Evolutionary conservation across 2,113 vertebrate species (phyloP).

Genomic region (Potamarius usumacintae): DNA sequence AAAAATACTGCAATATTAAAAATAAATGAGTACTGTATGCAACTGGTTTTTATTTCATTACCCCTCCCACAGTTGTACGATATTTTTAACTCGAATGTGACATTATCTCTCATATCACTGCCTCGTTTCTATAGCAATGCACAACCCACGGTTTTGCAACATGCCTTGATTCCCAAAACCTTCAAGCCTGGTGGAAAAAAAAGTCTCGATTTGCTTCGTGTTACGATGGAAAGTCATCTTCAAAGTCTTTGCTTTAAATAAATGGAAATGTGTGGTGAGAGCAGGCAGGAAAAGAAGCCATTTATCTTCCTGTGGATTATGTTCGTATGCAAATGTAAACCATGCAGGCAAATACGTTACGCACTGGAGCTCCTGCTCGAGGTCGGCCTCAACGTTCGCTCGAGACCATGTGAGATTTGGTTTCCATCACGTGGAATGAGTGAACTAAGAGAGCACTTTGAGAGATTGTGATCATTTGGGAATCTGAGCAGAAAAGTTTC

Average conservation of each 20-base stretch:
- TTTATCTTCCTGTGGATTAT: constrained; percentile 29
- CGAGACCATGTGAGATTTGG: background rate
- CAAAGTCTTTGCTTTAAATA: constrained; percentile 26
- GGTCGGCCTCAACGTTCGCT: background rate
- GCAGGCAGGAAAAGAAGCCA: constrained; percentile 34
- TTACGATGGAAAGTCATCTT: constrained; percentile 1
- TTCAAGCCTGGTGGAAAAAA: background rate
- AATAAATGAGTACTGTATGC: background rate
- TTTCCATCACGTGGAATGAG: too few species aligned
- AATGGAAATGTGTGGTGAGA: constrained; percentile 32
- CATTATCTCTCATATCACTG: constrained; percentile 29
- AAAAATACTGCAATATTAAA: background rate
- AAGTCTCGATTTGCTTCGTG: background rate
- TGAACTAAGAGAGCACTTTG: background rate
- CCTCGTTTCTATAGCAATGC: constrained; percentile 51
- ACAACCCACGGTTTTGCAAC: constrained; percentile 29
- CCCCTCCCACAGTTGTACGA: constrained; percentile 3
- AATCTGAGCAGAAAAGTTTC: background rate
- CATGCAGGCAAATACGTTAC: constrained; percentile 6
- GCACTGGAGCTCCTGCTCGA: constrained; percentile 3
- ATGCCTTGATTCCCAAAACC: background rate
- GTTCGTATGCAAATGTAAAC: constrained; percentile 42
- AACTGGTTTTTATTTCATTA: background rate
- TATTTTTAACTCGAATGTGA: constrained; percentile 46
- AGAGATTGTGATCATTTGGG: background rate